Evolutionary conservation across 2,888 invertebrate species (phyloP), one percentile per base, ranked within the genome.

Genomic region (Automeris io): DNA sequence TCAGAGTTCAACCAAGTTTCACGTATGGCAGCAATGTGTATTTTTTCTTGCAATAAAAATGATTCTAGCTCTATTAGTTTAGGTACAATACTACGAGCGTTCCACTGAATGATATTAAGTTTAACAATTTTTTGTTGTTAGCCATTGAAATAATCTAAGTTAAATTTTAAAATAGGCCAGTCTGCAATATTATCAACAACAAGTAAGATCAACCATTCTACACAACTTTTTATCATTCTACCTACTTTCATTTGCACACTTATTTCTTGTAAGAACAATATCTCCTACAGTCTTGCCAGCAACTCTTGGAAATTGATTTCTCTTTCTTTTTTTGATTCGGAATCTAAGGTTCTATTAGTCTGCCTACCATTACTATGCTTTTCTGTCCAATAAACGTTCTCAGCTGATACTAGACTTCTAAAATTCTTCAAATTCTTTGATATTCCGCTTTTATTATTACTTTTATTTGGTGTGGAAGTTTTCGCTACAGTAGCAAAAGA

Each of bases 121-220:
- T 36, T 39, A 47, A 43, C 42, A 40, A 40, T 35, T 42, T 45
- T 41, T 41, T 33, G 9, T 5, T 29, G 7, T 5, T 34, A 39
- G 11, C 36, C 36, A 34, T 26, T 26, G 6, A 31, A 22, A 35
- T 22, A 35, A 5, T 18, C 13, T 9, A 23, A 32, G 7, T 23
- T 11, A 11, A 16, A 3, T 12, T 32, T 37, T 23, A 31, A 32
- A 1, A 18, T 9, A 3, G 39, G 24, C 23, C 23, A 23, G n/a
- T 31, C 35, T 9, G 39, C 16, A 9, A 35, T 23, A 32, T 29
- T 38, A 23, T 33, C 26, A 7, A 13, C 33, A 16, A 36, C 33
- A 9, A 39, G 7, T 25, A 39, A 36, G 6, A 43, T 18, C 4
- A 39, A 18, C 35, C 35, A 43, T 16, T 41, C 36, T 9, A 39